Conservation (phyloP, 2,888 invertebrate species). For the Lissocephala sabroskyi region DNA sequence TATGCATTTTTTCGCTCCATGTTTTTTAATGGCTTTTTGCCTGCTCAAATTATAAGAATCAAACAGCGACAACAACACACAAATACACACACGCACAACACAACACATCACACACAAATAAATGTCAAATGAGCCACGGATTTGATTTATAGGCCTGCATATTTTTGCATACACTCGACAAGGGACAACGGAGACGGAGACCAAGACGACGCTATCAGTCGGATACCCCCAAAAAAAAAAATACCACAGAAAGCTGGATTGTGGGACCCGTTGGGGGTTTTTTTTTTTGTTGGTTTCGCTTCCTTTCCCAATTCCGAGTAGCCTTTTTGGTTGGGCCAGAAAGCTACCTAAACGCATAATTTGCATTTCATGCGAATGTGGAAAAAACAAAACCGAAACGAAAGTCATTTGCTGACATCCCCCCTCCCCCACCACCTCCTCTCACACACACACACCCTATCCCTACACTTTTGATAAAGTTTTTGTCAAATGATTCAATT, state of each 20-base stretch:
- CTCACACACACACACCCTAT: slow-evolving; percentile 35
- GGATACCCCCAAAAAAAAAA: no score
- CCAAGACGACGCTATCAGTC: no score
- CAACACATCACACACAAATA: slow-evolving; percentile 3
- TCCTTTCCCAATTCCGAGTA: background rate
- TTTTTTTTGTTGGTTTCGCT: background rate
- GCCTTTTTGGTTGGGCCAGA: no score
- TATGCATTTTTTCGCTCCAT: no score
- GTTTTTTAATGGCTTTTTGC: no score
- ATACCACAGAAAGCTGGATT: no score
- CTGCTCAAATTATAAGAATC: no score
- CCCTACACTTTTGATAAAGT: slow-evolving; percentile 23
- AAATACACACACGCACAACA: background rate
- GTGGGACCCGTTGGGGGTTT: no score
- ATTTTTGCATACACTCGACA: slow-evolving; percentile 5
- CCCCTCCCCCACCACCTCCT: slow-evolving; percentile 6
- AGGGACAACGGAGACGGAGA: no score
- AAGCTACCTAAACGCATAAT: slow-evolving; percentile 21
- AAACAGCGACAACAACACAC: background rate
- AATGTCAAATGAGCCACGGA: slow-evolving; percentile 7
- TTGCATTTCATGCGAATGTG: slow-evolving; percentile 15
- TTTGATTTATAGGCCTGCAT: slow-evolving; percentile 8
- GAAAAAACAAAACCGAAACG: slow-evolving; percentile 1
- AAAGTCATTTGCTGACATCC: slow-evolving; percentile 3
- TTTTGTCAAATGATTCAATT: slow-evolving; percentile 64